Base-by-base conservation (phyloP, 1,140 invertebrate genomes). In the Tachypleus tridentatus region DNA sequence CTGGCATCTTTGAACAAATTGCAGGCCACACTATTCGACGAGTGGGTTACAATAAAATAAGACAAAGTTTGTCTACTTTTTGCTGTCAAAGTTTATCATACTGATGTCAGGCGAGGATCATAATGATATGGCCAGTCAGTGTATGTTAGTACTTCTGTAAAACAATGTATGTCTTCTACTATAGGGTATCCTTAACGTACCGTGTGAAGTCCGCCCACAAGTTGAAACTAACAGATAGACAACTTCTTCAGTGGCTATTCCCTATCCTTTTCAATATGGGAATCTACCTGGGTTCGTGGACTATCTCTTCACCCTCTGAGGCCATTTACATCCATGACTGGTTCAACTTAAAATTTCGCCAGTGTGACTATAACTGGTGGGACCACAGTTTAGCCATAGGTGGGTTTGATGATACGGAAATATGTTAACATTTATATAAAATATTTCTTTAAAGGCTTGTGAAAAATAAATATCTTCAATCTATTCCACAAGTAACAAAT, bases 161-260 rank as follows among this genome's bases (percentile, higher is more conserved):
- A 29, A 29, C 29, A 29, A 2, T 29, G 29, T 29, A 29, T 1
- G 29, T 29, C 29, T 29, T 29, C 29, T 5, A 5, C 52, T 62
- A 54, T 48, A 62, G 91, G 71, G 91, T 96, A 51, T 94, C 91
- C 0, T 78, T 94, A 54, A 94, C 92, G 10, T 95, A 93, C 77
- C 84, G 90, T n/a, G 90, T 93, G 0, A 93, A 94, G 74, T 92
- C 89, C 49, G 88, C 91, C 0, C 91, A 94, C 70, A 92, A 93
- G 76, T 84, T 95, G 9, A 93, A 93, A 72, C 77, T 96, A 47
- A 93, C 91, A 3, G 92, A 96, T 76, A 90, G 89, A 73, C 89
- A 88, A 72, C 74, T 96, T 52, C 73, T 95, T 29, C 91, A 94
- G 71, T 91, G 92, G 87, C 88, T 95, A 84, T 84, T 90, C 4